Evolutionary conservation across 2,888 invertebrate genomes (phyloP).

Genomic region (Epistrophe grossulariae): DNA sequence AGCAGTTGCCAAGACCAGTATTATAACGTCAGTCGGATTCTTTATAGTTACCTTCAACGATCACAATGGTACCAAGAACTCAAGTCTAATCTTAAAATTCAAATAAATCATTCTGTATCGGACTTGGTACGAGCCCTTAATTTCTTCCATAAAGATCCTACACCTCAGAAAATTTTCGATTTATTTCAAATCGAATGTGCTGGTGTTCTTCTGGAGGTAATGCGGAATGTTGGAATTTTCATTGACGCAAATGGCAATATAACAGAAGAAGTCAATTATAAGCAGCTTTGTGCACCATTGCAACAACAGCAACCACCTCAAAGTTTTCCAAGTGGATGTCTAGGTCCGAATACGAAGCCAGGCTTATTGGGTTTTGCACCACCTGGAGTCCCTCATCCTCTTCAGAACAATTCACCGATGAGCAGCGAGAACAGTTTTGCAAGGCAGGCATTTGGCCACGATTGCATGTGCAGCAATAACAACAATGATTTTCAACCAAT

Average conservation of each 20-base stretch:
- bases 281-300: conserved; percentile 50
- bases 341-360: conserved; percentile 39
- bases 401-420: conserved; percentile 3
- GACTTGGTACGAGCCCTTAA: conserved; percentile 78
- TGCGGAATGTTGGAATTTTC: conserved; percentile 78
- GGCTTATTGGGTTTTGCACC: conserved; percentile 65
- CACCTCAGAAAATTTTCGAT: conserved; percentile 77
- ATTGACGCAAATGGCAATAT: conserved; percentile 77
- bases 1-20: conserved; percentile 16
- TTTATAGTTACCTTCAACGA: conserved; percentile 77
- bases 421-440: conserved; percentile 48
- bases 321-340: neutral
- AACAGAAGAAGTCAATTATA: conserved; percentile 68
- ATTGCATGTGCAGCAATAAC: conserved; percentile 29
- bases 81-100: conserved; percentile 78
- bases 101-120: conserved; percentile 78
- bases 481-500: conserved; percentile 35
- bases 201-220: conserved; percentile 77
- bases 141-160: conserved; percentile 77
- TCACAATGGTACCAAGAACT: conserved; percentile 78
- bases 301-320: conserved; percentile 5
- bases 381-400: conserved; percentile 34
- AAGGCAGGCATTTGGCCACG: conserved; percentile 60
- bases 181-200: conserved; percentile 78
- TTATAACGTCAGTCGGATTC: conserved; percentile 57